Base-by-base conservation (phyloP, 2,113 vertebrate genomes). In the Arenaria interpres region DNA sequence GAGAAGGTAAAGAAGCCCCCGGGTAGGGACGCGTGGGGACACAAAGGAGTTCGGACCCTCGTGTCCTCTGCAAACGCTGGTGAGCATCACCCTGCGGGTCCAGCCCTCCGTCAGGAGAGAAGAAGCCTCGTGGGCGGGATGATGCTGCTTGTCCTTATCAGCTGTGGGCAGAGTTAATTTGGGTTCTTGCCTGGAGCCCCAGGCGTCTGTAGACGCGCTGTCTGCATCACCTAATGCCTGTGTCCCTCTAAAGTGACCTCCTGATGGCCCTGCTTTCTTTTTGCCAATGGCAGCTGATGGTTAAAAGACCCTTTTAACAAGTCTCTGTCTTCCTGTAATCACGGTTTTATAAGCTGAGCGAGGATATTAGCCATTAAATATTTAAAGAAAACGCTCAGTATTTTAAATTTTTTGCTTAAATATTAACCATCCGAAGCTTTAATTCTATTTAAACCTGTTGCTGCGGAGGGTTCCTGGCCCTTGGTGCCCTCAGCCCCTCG, bases 1-100 rank as follows among this genome's bases (percentile, higher is more conserved):
- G 99, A 99, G 95, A 99, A 99, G 99, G 99, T 99, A 94, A 69
- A 27, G 0, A 6, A 30, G 22, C 3, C 66, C 27, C 21, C 0
- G 0, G 64, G 59, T n/a, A 43, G 60, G 64, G 74, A 7, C 0
- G 4, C 0, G 0, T 2, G 4, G 51, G 71, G 46, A 1, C 74
- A 32, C 3, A 3, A 59, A 8, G 53, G 12, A 13, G 6, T n/a
- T 62, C 0, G 0, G 51, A 32, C 23, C 33, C 27, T 69, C 2
- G 0, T 1, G 6, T 74, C 66, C 69, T 62, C 20, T 3, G 54
- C 23, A 17, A 19, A 9, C 1, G 2, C 2, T 46, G 7, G 3
- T 1, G 43, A 75, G 56, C 43, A 18, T 20, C 62, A 3, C 12
- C 46, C 74, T 24, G 45, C 0, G 22, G 33, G 25, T 32, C 60